These are phyloP conservation scores for Sclerurus mexicanus DNA, from an alignment of 2,113 vertebrate species.

Conservation along the genomic window DNA sequence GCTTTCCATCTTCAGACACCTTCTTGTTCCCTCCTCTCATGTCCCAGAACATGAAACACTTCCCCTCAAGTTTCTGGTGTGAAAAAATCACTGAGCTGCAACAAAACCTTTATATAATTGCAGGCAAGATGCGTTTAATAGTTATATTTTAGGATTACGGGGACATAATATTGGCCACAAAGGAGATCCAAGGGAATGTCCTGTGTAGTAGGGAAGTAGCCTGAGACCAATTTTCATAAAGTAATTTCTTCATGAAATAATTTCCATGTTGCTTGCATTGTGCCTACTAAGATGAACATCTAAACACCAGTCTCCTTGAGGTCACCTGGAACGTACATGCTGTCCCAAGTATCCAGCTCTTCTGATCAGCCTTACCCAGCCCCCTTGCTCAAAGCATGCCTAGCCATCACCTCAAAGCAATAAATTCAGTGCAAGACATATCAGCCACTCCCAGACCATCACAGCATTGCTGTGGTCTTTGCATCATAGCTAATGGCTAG, in stretches of 20 bases:
- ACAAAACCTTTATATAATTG: background rate
- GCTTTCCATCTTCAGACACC: background rate
- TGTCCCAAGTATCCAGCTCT: background rate
- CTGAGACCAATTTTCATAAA: background rate
- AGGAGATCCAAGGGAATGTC: background rate
- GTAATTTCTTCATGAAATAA: background rate
- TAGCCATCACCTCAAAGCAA: background rate
- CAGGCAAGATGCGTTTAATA: background rate
- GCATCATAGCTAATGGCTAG: background rate
- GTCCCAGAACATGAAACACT: background rate
- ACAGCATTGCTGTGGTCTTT: background rate
- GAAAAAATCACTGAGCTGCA: background rate
- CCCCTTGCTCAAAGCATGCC: background rate
- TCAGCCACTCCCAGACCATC: background rate
- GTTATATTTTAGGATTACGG: background rate
- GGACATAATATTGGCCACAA: background rate
- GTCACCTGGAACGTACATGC: rapidly evolving
- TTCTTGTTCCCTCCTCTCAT: background rate
- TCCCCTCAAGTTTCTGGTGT: background rate
- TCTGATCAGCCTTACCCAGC: background rate
- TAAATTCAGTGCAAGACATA: background rate
- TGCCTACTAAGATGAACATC: background rate
- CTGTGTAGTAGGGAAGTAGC: background rate
- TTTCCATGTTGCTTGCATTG: background rate
- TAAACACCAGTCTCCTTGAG: background rate